Percentiles rank a stretch among this genome's conserved stretches.
Conservation (phyloP, 2,888 invertebrate genomes). For the Archips crataeganus region DNA sequence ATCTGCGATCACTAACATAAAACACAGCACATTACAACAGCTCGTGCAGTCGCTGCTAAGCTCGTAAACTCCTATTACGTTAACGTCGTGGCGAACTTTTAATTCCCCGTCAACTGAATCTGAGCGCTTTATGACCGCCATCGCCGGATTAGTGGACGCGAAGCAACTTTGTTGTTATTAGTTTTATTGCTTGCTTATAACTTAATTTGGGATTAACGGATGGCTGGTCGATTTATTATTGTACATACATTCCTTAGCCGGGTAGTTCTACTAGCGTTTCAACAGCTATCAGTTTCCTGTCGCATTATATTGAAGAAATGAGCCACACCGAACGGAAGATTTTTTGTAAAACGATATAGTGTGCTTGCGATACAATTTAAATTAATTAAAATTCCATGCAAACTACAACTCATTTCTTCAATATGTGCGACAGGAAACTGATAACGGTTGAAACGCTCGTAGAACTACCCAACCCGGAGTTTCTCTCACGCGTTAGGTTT, state of each 20-base stretch:
- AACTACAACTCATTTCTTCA: no score
- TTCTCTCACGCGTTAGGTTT: no score
- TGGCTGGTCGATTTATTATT: background rate
- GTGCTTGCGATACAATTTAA: no score
- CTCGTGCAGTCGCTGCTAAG: constrained; percentile 10
- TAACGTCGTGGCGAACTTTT: constrained; percentile 41
- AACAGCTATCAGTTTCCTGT: no score
- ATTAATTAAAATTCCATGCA: no score
- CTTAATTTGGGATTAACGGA: background rate
- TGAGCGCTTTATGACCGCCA: constrained; percentile 49
- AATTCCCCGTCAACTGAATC: constrained; percentile 48
- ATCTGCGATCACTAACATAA: background rate
- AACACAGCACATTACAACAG: background rate
- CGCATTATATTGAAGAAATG: no score
- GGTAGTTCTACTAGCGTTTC: no score
- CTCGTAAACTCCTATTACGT: constrained; percentile 42
- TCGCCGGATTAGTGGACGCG: constrained; percentile 52
- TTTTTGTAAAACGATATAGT: no score
- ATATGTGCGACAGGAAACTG: no score
- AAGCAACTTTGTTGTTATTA: constrained; percentile 41
- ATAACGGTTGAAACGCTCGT: no score
- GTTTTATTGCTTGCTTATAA: constrained; percentile 43
- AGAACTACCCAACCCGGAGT: no score
- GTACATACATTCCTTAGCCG: background rate
- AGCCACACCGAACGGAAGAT: no score